phyloP scores from a whole-genome alignment of 2,888 invertebrate species.

The Tenthredo livida region DNA sequence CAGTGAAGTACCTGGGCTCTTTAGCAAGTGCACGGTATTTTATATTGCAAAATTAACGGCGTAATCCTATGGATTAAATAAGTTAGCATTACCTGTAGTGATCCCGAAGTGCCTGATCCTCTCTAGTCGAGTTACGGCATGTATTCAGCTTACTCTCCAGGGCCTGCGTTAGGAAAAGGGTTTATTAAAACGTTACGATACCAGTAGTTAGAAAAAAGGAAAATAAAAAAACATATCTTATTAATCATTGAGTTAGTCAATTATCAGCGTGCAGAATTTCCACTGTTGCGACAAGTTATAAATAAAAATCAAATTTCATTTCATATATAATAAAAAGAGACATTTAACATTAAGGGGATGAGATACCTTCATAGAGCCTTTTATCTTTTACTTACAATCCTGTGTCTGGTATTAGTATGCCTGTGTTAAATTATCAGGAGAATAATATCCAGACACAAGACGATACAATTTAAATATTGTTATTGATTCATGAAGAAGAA shows the following conservation, averaged over 20 bases:
- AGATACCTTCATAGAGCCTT: constrained; percentile 27
- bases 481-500: not conserved
- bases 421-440: not conserved
- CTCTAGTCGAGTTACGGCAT: constrained; percentile 74
- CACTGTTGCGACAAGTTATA: not conserved
- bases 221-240: not conserved
- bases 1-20: constrained; percentile 25
- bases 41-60: constrained; percentile 59
- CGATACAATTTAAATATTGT: not conserved
- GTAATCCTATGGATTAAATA: constrained; percentile 62
- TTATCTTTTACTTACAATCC: not conserved
- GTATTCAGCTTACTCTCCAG: constrained; percentile 76
- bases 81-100: constrained; percentile 76
- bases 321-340: not conserved
- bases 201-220: not conserved
- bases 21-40: constrained; percentile 55
- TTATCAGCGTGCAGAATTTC: not conserved
- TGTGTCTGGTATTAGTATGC: not conserved
- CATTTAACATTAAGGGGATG: constrained; percentile 15
- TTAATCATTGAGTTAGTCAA: constrained; percentile 26
- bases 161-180: constrained; percentile 67
- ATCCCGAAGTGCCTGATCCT: constrained; percentile 76
- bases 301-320: not conserved
- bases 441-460: constrained; percentile 23
- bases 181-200: not conserved